Conservation (phyloP, 2,113 vertebrate species). For the Argyrosomus japonicus region DNA sequence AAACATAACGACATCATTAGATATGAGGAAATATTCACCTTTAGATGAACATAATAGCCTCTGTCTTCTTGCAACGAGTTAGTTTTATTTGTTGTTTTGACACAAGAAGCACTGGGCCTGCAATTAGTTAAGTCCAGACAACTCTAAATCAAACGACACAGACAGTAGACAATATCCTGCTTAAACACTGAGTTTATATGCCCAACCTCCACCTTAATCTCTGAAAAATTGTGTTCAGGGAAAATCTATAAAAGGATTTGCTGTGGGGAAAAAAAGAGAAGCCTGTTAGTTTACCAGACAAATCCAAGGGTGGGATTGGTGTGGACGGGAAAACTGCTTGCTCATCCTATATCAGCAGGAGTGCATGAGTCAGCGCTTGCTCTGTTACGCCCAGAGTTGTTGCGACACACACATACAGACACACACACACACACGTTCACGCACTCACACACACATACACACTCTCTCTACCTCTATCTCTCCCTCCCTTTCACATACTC, state of each 20-base stretch:
- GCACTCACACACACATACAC: constrained; percentile 51
- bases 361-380: constrained; percentile 83
- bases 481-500: constrained; percentile 51
- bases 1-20: background rate
- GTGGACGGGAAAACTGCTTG: constrained; percentile 79
- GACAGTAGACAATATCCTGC: constrained; percentile 19
- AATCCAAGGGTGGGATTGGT: constrained; percentile 65
- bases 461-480: constrained; percentile 6
- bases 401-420: constrained; percentile 65
- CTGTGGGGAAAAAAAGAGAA: constrained; percentile 29
- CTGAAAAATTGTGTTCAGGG: constrained; percentile 6
- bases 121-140: constrained; percentile 3
- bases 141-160: background rate
- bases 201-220: constrained; percentile 1
- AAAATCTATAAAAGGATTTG: constrained; percentile 24
- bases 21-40: background rate
- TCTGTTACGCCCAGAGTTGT: constrained; percentile 75
- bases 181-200: constrained; percentile 3
- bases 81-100: constrained; percentile 8
- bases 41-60: background rate
- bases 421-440: constrained; percentile 28
- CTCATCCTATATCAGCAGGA: constrained; percentile 87
- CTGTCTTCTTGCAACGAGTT: background rate
- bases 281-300: constrained; percentile 36
- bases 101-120: background rate